Percentiles rank a stretch among this genome's conserved stretches.
phyloP scores from a whole-genome alignment of 1,140 invertebrate genomes.

The Caenorhabditis tropicalis region DNA sequence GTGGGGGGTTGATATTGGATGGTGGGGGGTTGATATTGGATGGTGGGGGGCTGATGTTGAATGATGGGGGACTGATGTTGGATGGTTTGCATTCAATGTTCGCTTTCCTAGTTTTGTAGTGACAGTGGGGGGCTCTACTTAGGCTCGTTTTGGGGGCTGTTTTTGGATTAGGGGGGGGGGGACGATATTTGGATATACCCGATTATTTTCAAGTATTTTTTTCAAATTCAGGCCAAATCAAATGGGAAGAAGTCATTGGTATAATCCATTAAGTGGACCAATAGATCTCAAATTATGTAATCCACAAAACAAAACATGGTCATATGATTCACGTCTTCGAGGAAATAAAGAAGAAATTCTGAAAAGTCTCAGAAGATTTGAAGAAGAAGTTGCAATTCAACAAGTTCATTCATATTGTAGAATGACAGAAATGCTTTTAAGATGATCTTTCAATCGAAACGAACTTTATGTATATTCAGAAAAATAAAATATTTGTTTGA shows the following conservation, averaged over 20 bases:
- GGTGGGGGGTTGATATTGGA: too few relatives aligned
- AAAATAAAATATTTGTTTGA: background rate
- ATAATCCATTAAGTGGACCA: background rate
- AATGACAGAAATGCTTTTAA: background rate
- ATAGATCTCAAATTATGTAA: background rate
- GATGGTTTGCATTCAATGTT: too few relatives aligned
- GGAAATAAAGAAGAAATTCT: conserved; percentile 25
- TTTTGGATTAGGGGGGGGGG: too few relatives aligned
- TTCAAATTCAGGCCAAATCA: background rate
- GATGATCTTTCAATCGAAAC: background rate
- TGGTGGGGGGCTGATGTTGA: too few relatives aligned
- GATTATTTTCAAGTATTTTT: too few relatives aligned
- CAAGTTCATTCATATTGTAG: background rate
- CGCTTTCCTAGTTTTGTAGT: too few relatives aligned
- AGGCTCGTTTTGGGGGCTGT: too few relatives aligned
- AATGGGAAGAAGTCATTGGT: background rate
- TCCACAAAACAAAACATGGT: conserved; percentile 18
- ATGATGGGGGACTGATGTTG: too few relatives aligned
- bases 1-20: too few relatives aligned
- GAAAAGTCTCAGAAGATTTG: background rate
- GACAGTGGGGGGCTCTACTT: too few relatives aligned
- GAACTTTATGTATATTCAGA: background rate
- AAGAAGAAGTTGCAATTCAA: conserved; percentile 5
- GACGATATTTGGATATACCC: too few relatives aligned
- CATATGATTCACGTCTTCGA: conserved; percentile 13